Evolutionary conservation across 1,140 invertebrate genomes (phyloP).

Genomic region (Trichonephila clavata): DNA sequence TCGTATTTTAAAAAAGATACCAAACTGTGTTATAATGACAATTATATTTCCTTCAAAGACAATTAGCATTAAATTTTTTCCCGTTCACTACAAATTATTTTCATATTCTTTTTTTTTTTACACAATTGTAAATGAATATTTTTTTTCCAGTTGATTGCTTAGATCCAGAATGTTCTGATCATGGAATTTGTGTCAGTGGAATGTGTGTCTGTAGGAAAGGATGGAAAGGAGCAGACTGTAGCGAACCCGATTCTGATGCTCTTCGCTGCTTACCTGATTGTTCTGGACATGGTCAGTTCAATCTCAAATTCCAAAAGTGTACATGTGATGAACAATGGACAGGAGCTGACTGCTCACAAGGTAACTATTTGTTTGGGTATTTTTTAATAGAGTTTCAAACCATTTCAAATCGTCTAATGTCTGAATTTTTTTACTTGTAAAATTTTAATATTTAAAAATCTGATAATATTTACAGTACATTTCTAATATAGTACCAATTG

Average conservation of each 20-base stretch:
- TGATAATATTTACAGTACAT: too few relatives aligned
- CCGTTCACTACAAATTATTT: too few relatives aligned
- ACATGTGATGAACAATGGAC: conserved; percentile 94
- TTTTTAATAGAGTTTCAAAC: too few relatives aligned
- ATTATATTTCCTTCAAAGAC: too few relatives aligned
- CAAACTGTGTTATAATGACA: too few relatives aligned
- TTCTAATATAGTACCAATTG: too few relatives aligned
- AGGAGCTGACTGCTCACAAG: conserved; percentile 93
- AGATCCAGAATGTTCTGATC: conserved; percentile 93
- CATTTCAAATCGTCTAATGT: too few relatives aligned
- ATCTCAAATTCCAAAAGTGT: conserved; percentile 91
- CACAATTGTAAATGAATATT: background rate
- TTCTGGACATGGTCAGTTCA: conserved; percentile 93
- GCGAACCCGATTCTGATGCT: conserved; percentile 91
- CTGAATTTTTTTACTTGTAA: too few relatives aligned
- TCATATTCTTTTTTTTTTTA: too few relatives aligned
- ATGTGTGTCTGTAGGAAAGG: conserved; percentile 97
- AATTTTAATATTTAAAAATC: too few relatives aligned
- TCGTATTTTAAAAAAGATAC: too few relatives aligned
- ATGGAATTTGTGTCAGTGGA: conserved; percentile 97
- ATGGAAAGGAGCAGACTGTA: conserved; percentile 95
- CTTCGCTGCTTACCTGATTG: conserved; percentile 94
- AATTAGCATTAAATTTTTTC: too few relatives aligned
- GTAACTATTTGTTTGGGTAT: conserved; percentile 81
- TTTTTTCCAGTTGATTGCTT: conserved; percentile 87